A percentile compares a stretch with the other conserved stretches of the same genome.
Evolutionary conservation across 2,888 invertebrate species (phyloP).

Genomic region (Phortica okadai): DNA sequence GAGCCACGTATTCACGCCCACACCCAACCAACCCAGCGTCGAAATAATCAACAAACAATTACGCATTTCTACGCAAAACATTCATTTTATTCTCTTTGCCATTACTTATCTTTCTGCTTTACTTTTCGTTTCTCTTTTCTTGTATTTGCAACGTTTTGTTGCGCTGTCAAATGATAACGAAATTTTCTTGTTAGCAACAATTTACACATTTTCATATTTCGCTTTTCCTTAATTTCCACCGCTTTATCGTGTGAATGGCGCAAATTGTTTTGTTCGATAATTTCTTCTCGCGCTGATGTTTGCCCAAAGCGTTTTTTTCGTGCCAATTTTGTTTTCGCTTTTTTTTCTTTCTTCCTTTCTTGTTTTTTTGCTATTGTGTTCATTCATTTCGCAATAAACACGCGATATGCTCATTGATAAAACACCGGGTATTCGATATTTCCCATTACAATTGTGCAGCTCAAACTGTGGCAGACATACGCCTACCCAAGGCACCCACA

Average conservation of each 20-base stretch:
- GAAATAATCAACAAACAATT: constrained; percentile 17
- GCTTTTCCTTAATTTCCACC: not conserved
- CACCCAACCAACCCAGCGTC: no score
- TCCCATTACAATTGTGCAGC: constrained; percentile 42
- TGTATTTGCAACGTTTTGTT: not conserved
- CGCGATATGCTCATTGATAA: constrained; percentile 69
- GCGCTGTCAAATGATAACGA: constrained; percentile 51
- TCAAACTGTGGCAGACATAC: constrained; percentile 9
- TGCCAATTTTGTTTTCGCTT: constrained; percentile 30
- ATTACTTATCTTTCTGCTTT: not conserved
- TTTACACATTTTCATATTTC: constrained; percentile 56
- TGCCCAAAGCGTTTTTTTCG: not conserved
- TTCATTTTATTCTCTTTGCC: not conserved
- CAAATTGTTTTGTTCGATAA: not conserved
- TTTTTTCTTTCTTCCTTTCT: not conserved
- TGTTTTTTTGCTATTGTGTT: constrained; percentile 13
- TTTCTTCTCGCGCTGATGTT: not conserved
- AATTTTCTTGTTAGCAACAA: constrained; percentile 63
- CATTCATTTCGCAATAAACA: constrained; percentile 50
- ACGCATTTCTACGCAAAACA: not conserved
- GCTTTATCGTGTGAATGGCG: not conserved
- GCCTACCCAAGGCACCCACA: not conserved
- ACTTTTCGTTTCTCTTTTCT: not conserved
- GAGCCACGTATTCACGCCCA: no score
- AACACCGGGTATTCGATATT: constrained; percentile 66